Evolutionary conservation across 2,888 invertebrate genomes (phyloP), one percentile per base, ranked within the genome.

Genomic region (Saturnia japonica): DNA sequence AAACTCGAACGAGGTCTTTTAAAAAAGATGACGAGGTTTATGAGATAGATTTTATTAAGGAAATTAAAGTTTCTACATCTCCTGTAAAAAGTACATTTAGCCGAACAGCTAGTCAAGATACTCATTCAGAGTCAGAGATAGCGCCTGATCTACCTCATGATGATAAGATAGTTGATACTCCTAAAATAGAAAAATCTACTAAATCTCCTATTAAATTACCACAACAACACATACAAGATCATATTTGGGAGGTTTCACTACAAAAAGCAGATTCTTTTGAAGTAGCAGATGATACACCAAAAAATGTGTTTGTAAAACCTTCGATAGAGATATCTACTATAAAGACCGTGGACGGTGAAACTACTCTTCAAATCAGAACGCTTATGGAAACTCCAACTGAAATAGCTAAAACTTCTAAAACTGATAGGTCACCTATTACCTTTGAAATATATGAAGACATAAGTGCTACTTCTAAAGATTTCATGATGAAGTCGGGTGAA

Each of bases 51-150:
- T 94, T 94, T 71, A 94, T 94, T 43, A 94, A 94, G 77, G 94
- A 94, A 89, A 94, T 94, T n/a, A 94, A 91, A 80, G 82, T 94
- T 2, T 94, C 94, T 0, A 93, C 94, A 1, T 94, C 94, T 43
- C 94, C 94, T 12, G 87, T 94, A 4, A 94, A 93, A 72, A 93
- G 92, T 76, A 86, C 92, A 8, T 94, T 94, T 76, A 95, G 94
- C 80, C 87, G 94, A 69, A 94, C 94, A 69, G 94, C 94, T 69
- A 95, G 95, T 82, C 94, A 94, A 83, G 95, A 95, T 74, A 94
- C 94, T 28, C 94, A 94, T 75, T 95, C 95, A 1, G 95, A 95
- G 79, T 95, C 95, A 9, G 95, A 95, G 86, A 82, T 88, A 60
- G 94, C 94, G 22, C 94, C 94, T 34, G 95, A 94, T 75, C 83